These are phyloP conservation scores for Lasioglossum zephyrum DNA, from an alignment of 2,888 invertebrate genomes.

Conservation along the genomic window DNA sequence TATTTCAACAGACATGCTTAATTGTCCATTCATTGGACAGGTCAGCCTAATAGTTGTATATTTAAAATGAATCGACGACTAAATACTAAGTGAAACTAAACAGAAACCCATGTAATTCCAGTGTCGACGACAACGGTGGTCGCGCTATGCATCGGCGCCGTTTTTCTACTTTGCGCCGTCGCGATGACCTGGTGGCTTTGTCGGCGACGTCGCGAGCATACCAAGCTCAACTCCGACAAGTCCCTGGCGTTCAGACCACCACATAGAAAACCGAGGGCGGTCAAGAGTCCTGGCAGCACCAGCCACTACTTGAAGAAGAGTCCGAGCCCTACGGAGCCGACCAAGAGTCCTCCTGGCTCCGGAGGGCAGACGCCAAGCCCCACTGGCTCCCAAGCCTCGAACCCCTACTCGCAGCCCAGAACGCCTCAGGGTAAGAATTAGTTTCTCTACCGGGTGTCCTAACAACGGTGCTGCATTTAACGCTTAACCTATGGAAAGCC, in stretches of 20 bases:
- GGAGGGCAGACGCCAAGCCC: slow-evolving; percentile 83
- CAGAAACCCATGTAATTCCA: slow-evolving; percentile 77
- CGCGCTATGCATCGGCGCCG: slow-evolving; percentile 87
- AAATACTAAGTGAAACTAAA: background rate
- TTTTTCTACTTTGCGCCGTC: slow-evolving; percentile 87
- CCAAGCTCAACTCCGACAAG: slow-evolving; percentile 86
- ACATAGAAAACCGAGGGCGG: slow-evolving; percentile 90
- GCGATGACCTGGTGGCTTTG: slow-evolving; percentile 89
- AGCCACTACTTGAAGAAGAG: slow-evolving; percentile 96
- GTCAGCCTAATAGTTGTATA: background rate
- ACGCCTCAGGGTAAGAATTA: slow-evolving; percentile 72
- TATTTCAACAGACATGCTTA: no score
- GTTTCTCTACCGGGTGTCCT: background rate
- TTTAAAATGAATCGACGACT: background rate
- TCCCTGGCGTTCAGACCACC: slow-evolving; percentile 89
- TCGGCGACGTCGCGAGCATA: slow-evolving; percentile 86
- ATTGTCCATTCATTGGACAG: no score
- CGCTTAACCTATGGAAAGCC: background rate
- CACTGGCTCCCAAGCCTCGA: slow-evolving; percentile 77
- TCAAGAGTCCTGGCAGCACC: slow-evolving; percentile 93
- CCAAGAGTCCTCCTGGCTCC: slow-evolving; percentile 86
- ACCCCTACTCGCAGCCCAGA: slow-evolving; percentile 72
- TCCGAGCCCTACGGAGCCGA: slow-evolving; percentile 92
- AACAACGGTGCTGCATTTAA: background rate
- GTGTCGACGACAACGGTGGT: slow-evolving; percentile 87